phyloP scores from a whole-genome alignment of 2,113 vertebrate genomes.

The Neotoma lepida region DNA sequence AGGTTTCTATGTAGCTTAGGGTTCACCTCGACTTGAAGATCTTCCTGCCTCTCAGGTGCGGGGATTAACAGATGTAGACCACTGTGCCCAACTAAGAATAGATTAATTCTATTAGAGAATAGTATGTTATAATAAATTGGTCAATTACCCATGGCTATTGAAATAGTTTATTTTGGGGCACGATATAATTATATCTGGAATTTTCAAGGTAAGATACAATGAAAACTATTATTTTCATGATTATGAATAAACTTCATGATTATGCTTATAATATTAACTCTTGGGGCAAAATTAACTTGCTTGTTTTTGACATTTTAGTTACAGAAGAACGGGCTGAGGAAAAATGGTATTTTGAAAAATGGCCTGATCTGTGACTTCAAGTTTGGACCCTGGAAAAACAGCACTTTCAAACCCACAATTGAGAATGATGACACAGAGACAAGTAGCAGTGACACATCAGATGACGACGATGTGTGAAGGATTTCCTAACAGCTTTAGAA shows the following conservation, averaged over 20 bases:
- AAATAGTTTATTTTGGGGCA: constrained; percentile 12
- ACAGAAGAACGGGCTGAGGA: constrained; percentile 88
- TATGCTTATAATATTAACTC: background rate
- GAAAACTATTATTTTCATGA: background rate
- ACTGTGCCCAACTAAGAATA: background rate
- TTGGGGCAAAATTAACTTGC: background rate
- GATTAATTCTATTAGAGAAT: background rate
- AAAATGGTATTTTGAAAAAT: constrained; percentile 88
- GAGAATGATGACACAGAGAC: constrained; percentile 89
- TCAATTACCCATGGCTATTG: background rate
- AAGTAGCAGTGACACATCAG: constrained; percentile 91
- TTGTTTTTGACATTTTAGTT: constrained; percentile 83
- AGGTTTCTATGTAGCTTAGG: background rate
- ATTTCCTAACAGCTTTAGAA: constrained; percentile 74
- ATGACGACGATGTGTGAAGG: constrained; percentile 88
- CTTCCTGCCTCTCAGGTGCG: background rate
- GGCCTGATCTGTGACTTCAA: constrained; percentile 85
- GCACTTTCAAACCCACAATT: constrained; percentile 84
- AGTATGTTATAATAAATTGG: background rate
- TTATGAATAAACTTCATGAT: background rate
- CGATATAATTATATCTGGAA: background rate
- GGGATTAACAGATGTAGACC: background rate
- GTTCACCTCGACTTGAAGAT: background rate
- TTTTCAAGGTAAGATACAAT: background rate
- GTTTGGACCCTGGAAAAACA: constrained; percentile 87